A percentile compares a stretch with the other conserved stretches of the same genome.
These are phyloP conservation scores for Nasonia giraulti DNA, from an alignment of 1,140 invertebrate genomes.

Conservation along the genomic window DNA sequence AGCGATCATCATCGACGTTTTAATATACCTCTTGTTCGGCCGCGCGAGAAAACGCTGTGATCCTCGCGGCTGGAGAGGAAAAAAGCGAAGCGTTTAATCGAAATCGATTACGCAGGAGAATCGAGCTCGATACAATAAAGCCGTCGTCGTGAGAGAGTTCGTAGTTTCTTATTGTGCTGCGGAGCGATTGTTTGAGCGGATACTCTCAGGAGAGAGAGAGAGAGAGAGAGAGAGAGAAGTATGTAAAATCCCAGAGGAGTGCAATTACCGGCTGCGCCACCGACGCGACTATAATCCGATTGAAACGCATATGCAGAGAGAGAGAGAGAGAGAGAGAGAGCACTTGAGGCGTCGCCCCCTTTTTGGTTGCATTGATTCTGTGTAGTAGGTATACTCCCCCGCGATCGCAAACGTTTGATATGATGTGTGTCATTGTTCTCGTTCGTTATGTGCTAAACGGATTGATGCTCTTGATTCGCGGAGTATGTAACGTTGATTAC, in stretches of 20 bases:
- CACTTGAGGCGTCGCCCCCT: no score
- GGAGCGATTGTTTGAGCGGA: background rate
- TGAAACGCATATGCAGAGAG: no score
- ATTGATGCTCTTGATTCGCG: background rate
- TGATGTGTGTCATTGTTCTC: background rate
- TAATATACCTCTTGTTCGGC: background rate
- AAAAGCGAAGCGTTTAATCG: slow-evolving; percentile 23
- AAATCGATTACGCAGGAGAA: slow-evolving; percentile 10
- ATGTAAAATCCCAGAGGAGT: background rate
- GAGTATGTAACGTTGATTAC: background rate
- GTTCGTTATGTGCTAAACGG: background rate
- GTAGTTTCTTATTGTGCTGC: no score
- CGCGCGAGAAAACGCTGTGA: background rate
- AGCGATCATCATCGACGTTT: background rate
- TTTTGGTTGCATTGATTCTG: no score
- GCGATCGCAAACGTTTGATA: background rate
- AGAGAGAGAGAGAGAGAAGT: background rate
- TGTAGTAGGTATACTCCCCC: no score
- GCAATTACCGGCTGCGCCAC: background rate
- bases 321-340: no score
- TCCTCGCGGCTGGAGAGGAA: background rate
- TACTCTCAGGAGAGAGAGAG: background rate
- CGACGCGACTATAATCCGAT: no score
- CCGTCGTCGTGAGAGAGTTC: background rate
- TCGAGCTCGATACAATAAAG: background rate